A percentile compares a stretch with the other conserved stretches of the same genome.
Evolutionary conservation across 2,888 invertebrate genomes (phyloP).

Genomic region (Stenchaetothrips biformis): DNA sequence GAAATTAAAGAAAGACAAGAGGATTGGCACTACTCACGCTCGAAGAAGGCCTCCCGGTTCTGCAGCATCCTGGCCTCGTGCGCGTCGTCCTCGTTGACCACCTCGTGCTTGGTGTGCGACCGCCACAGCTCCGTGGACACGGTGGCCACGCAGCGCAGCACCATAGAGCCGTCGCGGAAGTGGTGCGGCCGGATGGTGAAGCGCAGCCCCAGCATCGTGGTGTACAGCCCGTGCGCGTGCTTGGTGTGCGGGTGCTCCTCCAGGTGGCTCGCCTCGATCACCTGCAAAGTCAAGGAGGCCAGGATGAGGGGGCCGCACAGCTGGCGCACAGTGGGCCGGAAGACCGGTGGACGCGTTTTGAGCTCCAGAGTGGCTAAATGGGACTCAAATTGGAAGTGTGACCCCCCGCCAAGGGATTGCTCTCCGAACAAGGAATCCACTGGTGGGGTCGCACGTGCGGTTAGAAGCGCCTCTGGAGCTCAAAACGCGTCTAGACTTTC

Average conservation of each 20-base stretch:
- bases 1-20: no score
- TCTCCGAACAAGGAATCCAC: no score
- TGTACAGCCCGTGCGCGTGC: slow-evolving; percentile 55
- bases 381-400: no score
- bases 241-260: slow-evolving; percentile 52
- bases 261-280: slow-evolving; percentile 41
- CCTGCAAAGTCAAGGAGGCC: slow-evolving; percentile 43
- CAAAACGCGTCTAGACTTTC: no score
- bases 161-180: slow-evolving; percentile 57
- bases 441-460: no score
- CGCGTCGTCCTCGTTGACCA: not conserved
- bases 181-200: slow-evolving; percentile 53
- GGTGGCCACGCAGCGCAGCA: slow-evolving; percentile 57
- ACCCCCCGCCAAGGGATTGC: no score
- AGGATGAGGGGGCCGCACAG: no score
- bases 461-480: no score
- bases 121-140: slow-evolving; percentile 54
- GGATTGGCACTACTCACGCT: no score
- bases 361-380: no score
- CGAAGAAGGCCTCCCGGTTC: slow-evolving; percentile 20
- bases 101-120: slow-evolving; percentile 14
- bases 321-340: no score
- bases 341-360: no score
- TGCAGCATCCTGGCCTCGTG: not conserved
- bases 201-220: slow-evolving; percentile 54